These are phyloP conservation scores for Rhizomys pruinosus DNA, from an alignment of 2,113 vertebrate genomes.

Conservation along the genomic window DNA sequence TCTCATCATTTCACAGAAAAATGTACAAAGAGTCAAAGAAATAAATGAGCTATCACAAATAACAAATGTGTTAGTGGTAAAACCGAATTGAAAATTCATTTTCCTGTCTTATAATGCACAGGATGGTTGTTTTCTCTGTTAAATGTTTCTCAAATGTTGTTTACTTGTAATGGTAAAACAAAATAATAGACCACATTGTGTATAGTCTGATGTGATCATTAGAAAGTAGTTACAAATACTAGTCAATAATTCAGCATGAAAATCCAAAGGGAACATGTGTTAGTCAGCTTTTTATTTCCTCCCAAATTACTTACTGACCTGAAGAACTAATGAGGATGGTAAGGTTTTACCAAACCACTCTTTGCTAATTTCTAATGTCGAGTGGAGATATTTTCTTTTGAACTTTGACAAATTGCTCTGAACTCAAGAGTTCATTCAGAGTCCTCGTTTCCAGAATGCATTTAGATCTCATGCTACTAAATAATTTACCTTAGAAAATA, in stretches of 20 bases:
- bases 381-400: constrained; percentile 26
- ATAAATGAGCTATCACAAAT: neutral
- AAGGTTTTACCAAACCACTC: neutral
- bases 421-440: constrained; percentile 44
- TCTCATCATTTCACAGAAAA: neutral
- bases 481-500: constrained; percentile 49
- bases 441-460: constrained; percentile 45
- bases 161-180: neutral
- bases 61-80: neutral
- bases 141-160: constrained; percentile 28
- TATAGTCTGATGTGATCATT: neutral
- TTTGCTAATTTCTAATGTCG: constrained; percentile 1
- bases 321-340: constrained; percentile 39
- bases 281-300: neutral
- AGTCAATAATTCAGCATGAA: constrained; percentile 7
- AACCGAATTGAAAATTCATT: neutral
- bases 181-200: neutral
- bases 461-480: constrained; percentile 34
- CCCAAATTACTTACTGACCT: neutral
- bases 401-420: constrained; percentile 58
- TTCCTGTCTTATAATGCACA: neutral
- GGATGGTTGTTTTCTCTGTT: neutral
- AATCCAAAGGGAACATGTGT: neutral
- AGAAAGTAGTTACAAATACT: neutral
- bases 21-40: neutral